Percentiles rank a stretch among this genome's conserved stretches.
phyloP scores from a whole-genome alignment of 2,888 invertebrate species.

The Eupithecia subumbrata region DNA sequence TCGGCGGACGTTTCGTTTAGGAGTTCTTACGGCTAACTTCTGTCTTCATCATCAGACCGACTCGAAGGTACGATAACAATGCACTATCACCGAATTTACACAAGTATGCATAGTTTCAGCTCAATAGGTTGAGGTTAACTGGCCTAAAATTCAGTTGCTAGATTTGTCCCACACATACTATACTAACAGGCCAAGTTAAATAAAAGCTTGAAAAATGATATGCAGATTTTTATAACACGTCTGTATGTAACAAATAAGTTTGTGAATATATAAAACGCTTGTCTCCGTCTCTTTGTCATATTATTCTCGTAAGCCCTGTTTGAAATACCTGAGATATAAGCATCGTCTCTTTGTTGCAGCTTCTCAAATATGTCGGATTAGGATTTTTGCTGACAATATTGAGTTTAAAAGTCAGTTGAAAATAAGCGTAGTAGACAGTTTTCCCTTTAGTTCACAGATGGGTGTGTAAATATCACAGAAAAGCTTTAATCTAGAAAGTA shows the following conservation, averaged over 20 bases:
- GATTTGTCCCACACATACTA: no score
- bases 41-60: no score
- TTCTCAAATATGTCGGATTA: slow-evolving; percentile 26
- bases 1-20: no score
- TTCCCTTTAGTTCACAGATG: neutral
- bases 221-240: slow-evolving; percentile 43
- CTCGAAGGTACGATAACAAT: no score
- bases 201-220: slow-evolving; percentile 17
- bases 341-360: slow-evolving; percentile 35
- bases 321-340: slow-evolving; percentile 32
- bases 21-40: no score
- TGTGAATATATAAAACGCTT: slow-evolving; percentile 41
- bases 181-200: no score
- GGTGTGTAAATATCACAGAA: neutral
- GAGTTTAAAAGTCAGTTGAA: neutral
- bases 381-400: slow-evolving; percentile 19
- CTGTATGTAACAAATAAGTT: slow-evolving; percentile 46
- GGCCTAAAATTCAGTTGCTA: no score
- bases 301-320: slow-evolving; percentile 42
- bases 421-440: neutral
- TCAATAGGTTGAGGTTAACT: no score
- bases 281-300: slow-evolving; percentile 42
- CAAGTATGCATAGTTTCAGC: no score
- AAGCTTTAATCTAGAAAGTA: neutral
- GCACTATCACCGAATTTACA: no score